Conservation (phyloP, 2,113 vertebrate species). For the Cryptomyrus ogoouensis region DNA sequence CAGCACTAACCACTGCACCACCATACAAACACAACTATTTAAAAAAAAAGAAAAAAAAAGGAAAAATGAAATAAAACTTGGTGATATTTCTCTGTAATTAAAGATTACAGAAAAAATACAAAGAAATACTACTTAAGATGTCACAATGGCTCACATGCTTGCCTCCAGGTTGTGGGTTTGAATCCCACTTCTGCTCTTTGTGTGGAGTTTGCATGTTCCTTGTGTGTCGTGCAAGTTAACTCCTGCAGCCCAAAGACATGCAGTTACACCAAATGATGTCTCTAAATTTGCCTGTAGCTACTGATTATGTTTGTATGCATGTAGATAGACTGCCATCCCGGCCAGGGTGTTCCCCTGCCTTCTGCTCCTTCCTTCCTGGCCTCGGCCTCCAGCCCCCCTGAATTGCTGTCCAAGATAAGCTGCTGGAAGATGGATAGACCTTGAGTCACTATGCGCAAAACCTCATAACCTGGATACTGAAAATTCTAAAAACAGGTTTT, state of each 20-base stretch:
- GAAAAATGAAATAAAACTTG: background rate
- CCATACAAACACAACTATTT: background rate
- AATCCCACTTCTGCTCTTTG: background rate
- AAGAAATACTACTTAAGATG: background rate
- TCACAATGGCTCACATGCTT: background rate
- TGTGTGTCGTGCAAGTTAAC: background rate
- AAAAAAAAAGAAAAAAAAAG: background rate
- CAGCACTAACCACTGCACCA: background rate
- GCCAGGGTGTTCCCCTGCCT: background rate
- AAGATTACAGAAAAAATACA: background rate
- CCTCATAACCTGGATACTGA: background rate
- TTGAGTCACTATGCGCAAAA: background rate
- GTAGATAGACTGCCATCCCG: background rate
- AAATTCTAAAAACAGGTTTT: background rate
- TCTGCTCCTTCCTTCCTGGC: background rate
- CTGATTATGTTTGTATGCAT: background rate
- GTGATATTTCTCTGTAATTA: background rate
- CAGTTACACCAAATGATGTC: background rate
- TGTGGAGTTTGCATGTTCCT: background rate
- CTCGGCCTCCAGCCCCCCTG: background rate
- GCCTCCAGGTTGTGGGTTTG: background rate
- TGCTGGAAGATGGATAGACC: background rate
- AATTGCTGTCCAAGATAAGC: background rate
- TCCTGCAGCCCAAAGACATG: background rate
- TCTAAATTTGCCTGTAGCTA: background rate